Percentiles rank a stretch among this genome's conserved stretches.
phyloP scores from a whole-genome alignment of 2,113 vertebrate species.

The Fregetta grallaria region DNA sequence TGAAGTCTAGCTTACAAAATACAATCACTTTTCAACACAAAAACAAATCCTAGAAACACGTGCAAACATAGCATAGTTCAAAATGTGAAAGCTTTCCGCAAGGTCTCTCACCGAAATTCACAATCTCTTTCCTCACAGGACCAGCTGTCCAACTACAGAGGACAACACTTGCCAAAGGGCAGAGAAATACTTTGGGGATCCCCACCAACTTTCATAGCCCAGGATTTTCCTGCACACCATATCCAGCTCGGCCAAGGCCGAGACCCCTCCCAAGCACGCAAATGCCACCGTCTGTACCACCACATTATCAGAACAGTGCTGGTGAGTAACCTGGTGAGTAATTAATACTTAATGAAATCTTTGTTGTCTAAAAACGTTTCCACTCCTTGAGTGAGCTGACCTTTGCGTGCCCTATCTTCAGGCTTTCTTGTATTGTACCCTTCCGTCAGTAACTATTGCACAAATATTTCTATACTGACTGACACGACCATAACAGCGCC shows the following conservation, averaged over 20 bases:
- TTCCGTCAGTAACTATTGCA: neutral
- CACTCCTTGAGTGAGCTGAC: rapidly evolving
- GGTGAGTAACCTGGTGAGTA: neutral
- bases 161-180: neutral
- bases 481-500: neutral
- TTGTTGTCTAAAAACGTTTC: neutral
- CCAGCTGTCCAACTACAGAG: neutral
- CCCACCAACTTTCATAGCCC: neutral
- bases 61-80: neutral
- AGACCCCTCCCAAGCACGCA: neutral
- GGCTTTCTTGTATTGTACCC: rapidly evolving
- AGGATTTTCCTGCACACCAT: neutral
- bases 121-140: neutral
- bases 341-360: neutral
- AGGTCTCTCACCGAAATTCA: neutral
- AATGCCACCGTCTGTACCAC: neutral
- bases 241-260: neutral
- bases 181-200: neutral
- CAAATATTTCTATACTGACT: neutral
- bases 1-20: neutral
- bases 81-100: neutral
- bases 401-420: neutral
- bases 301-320: neutral
- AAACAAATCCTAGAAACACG: neutral
- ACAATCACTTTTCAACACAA: neutral